Base-by-base conservation (phyloP, 2,797 vertebrate species). In the Valencia hispanica region DNA sequence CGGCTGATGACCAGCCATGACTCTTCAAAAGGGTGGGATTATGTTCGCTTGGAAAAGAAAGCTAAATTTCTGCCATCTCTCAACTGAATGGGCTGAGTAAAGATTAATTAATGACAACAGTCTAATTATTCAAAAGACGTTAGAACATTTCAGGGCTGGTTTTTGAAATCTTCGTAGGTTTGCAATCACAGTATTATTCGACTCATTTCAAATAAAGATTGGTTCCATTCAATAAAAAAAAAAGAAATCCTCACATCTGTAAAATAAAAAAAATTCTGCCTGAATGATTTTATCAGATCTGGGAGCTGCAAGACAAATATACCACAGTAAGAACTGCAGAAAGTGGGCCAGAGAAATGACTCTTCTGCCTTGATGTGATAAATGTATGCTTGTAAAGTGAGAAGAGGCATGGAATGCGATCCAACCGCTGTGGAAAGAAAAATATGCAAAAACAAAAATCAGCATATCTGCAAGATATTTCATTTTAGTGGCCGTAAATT, bases 311-410 rank as follows among this genome's bases (percentile, higher is more conserved):
- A 22, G 22, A 27, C 22, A 43, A 43, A 68, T 68, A 27, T n/a
- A 68, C 25, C 39, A 43, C 25, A 43, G 25, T 43, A 73, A 74
- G n/a, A 4, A 27, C 8, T 34, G 59, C 39, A 75, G 32, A 65
- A 61, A 2, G 1, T n/a, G 50, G 36, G 72, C 73, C 43, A 11
- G 66, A 76, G 81, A 81, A 81, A 88, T 55, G 1, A 57, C 70
- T 36, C 48, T 72, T 47, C 77, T 80, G 79, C 81, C 51, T 50
- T 41, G 69, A 65, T 34, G 72, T 91, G 88, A 94, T 88, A 50
- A 83, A 92, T 89, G 88, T 50, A 27, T 5, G 51, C 55, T 4
- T 84, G 91, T 87, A 91, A 93, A 91, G 78, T 74, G 84, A 92
- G 84, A 82, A 43, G 57, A 78, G 68, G 72, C 55, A 69, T 65